Percentiles rank a stretch among this genome's conserved stretches.
These are phyloP conservation scores for Gavialis gangeticus DNA, from an alignment of 2,113 vertebrate genomes.

Conservation along the genomic window DNA sequence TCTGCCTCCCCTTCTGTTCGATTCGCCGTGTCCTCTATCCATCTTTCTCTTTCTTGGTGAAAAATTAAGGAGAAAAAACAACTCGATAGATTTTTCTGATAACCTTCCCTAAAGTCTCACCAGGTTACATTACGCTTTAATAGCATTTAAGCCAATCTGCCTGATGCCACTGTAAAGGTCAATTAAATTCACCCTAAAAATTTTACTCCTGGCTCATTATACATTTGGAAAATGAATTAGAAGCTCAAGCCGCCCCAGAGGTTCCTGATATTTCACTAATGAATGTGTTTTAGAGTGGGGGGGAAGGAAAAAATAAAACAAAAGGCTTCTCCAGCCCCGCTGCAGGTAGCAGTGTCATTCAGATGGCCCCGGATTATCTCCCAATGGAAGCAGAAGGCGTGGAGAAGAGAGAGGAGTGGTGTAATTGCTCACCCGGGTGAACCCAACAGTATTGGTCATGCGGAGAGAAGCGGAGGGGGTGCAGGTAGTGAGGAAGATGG, in stretches of 20 bases:
- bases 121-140: constrained; percentile 80
- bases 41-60: constrained; percentile 49
- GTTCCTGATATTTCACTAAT: constrained; percentile 85
- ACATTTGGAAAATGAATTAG: constrained; percentile 85
- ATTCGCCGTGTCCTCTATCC: constrained; percentile 60
- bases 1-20: constrained; percentile 62
- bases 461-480: not conserved
- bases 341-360: not conserved
- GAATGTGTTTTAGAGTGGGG: constrained; percentile 76
- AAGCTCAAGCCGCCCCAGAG: constrained; percentile 82
- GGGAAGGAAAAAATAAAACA: not conserved
- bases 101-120: constrained; percentile 79
- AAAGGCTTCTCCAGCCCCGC: not conserved
- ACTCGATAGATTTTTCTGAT: constrained; percentile 65
- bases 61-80: constrained; percentile 51
- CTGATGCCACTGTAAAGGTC: constrained; percentile 85
- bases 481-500: not conserved
- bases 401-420: not conserved
- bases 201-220: constrained; percentile 85
- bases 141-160: constrained; percentile 83
- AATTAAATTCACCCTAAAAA: constrained; percentile 89
- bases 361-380: not conserved
- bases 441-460: not conserved
- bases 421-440: rapidly evolving
- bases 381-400: not conserved